Conservation (phyloP, 2,113 vertebrate species). For the Spizaetus ornatus region DNA sequence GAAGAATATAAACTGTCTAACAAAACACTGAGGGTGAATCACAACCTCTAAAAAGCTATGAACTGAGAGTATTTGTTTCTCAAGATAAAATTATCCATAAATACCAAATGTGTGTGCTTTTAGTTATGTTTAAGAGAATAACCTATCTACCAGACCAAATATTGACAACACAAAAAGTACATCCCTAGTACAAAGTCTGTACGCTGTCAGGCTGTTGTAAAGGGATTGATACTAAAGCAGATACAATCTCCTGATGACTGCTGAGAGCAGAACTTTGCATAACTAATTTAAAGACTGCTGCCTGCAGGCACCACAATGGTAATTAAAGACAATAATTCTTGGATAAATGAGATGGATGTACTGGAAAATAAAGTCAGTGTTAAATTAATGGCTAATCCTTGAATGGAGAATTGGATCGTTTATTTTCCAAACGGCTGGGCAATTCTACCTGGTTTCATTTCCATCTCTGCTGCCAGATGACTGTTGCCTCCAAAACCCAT, state of each 20-base stretch:
- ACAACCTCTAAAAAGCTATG: not conserved
- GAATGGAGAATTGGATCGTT: constrained; percentile 42
- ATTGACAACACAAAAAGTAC: not conserved
- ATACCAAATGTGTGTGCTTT: constrained; percentile 5
- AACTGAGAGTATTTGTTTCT: constrained; percentile 39
- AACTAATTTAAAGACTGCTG: constrained; percentile 14
- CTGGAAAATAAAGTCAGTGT: constrained; percentile 42
- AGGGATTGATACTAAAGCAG: not conserved
- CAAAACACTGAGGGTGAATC: constrained; percentile 37
- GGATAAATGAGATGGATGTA: constrained; percentile 37
- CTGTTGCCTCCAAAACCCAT: constrained; percentile 29
- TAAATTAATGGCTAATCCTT: constrained; percentile 43
- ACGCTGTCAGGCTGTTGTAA: not conserved
- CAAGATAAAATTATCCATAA: constrained; percentile 43
- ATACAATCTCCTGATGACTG: constrained; percentile 10
- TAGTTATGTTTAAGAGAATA: constrained; percentile 33
- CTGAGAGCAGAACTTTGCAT: constrained; percentile 25
- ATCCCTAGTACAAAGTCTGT: not conserved
- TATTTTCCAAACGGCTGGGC: constrained; percentile 32
- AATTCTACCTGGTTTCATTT: constrained; percentile 57
- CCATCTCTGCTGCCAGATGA: constrained; percentile 55
- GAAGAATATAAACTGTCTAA: constrained; percentile 30
- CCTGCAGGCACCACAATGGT: constrained; percentile 16
- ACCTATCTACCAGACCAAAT: constrained; percentile 26
- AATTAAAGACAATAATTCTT: constrained; percentile 53